These are phyloP conservation scores for Gryllus bimaculatus DNA, from an alignment of 1,140 invertebrate genomes.

Conservation along the genomic window DNA sequence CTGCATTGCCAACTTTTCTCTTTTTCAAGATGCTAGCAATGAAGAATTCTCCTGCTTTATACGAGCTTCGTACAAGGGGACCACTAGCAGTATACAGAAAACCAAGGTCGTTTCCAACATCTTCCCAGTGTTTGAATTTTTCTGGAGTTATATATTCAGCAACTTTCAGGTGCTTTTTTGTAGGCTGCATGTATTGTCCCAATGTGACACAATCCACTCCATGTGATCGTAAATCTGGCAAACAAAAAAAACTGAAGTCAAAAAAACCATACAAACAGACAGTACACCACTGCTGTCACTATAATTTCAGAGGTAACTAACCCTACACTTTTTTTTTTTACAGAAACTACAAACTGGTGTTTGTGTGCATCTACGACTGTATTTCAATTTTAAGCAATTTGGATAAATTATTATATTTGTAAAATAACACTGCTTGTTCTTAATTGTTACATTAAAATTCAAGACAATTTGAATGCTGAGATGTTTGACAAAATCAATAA, in stretches of 20 bases:
- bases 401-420: too few relatives aligned
- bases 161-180: constrained; percentile 90
- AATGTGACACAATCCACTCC: constrained; percentile 93
- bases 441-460: too few relatives aligned
- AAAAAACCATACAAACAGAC: background rate
- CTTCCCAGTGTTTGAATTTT: constrained; percentile 89
- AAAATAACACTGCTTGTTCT: too few relatives aligned
- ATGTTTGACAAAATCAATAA: too few relatives aligned
- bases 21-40: constrained; percentile 68
- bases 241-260: constrained; percentile 21
- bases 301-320: background rate
- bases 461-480: too few relatives aligned
- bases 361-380: too few relatives aligned
- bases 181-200: constrained; percentile 99
- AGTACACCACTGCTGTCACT: background rate
- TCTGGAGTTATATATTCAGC: constrained; percentile 95
- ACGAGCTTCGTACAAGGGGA: constrained; percentile 92
- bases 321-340: background rate
- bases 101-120: constrained; percentile 72
- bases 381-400: too few relatives aligned
- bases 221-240: constrained; percentile 57
- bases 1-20: constrained; percentile 27
- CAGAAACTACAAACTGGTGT: too few relatives aligned
- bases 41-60: constrained; percentile 93
- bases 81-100: constrained; percentile 97